phyloP scores from a whole-genome alignment of 2,113 vertebrate genomes.

The Tapirus terrestris region DNA sequence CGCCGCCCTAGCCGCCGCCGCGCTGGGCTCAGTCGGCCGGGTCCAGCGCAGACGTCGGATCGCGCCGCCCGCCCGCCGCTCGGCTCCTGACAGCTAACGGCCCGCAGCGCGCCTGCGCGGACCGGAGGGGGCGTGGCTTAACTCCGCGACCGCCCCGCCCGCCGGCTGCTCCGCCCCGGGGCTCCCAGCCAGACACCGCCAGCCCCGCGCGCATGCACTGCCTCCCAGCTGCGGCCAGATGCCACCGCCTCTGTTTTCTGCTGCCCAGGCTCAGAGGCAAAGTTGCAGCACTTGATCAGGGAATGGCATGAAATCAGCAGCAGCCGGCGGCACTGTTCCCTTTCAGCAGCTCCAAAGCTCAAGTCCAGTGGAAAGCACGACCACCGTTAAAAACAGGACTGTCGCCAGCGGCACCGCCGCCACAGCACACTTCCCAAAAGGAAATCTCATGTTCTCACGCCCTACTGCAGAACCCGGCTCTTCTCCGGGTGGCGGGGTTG shows the following conservation, averaged over 20 bases:
- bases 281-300: not conserved
- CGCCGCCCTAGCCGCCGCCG: conserved; percentile 13
- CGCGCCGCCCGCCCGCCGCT: conserved; percentile 2
- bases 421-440: not conserved
- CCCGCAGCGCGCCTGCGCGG: conserved; percentile 74
- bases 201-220: not conserved
- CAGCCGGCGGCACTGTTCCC: not conserved
- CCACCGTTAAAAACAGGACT: too few relatives aligned
- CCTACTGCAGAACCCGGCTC: not conserved
- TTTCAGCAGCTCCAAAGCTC: not conserved
- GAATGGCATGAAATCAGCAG: not conserved
- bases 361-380: not conserved
- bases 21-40: conserved; percentile 62
- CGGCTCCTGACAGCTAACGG: conserved; percentile 74
- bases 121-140: not conserved
- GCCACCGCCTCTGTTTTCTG: not conserved
- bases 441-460: not conserved
- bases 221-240: conserved; percentile 53
- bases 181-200: rapidly evolving
- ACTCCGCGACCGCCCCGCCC: not conserved
- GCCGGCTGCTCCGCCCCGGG: not conserved
- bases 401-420: not conserved
- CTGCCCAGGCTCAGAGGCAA: not conserved
- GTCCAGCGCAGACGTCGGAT: conserved; percentile 21
- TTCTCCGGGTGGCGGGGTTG: not conserved